Evolutionary conservation across 2,888 invertebrate genomes (phyloP).

Genomic region (Linnaemya vulpina): DNA sequence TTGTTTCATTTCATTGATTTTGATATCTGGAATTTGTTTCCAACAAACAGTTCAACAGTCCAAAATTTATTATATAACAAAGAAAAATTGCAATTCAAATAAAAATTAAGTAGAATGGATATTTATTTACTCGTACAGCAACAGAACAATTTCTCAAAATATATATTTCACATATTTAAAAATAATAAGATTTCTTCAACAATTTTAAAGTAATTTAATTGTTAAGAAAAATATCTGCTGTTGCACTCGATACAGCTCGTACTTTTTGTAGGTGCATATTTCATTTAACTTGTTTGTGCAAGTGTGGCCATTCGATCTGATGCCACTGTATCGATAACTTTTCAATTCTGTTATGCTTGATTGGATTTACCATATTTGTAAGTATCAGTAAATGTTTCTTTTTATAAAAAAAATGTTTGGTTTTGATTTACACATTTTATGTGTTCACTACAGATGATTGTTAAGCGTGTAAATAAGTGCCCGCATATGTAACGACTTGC

Average conservation of each 20-base stretch:
- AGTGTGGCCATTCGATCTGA: slow-evolving; percentile 16
- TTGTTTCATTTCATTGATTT: background rate
- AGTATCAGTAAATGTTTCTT: slow-evolving; percentile 41
- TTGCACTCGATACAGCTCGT: background rate
- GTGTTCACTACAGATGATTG: slow-evolving; percentile 35
- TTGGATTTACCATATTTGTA: slow-evolving; percentile 51
- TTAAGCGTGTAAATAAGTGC: background rate
- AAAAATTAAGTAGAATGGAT: background rate
- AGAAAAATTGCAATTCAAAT: background rate
- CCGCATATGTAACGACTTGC: slow-evolving; percentile 25
- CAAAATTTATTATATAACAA: background rate
- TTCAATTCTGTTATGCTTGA: slow-evolving; percentile 50
- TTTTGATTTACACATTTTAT: slow-evolving; percentile 54
- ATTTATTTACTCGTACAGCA: background rate
- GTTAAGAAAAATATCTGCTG: background rate
- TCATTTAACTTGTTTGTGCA: background rate
- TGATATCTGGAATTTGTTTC: background rate
- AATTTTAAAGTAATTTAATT: no score
- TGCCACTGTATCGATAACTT: slow-evolving; percentile 30
- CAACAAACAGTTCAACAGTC: background rate
- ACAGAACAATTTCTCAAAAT: background rate
- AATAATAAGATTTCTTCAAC: no score
- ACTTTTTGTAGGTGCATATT: background rate
- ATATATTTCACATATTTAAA: background rate
- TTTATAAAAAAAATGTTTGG: slow-evolving; percentile 12